Percentiles rank a stretch among this genome's conserved stretches.
Evolutionary conservation across 37 sponge, comb jelly and placozoan species (phyloP).

Genomic region (Beroe ovata): DNA sequence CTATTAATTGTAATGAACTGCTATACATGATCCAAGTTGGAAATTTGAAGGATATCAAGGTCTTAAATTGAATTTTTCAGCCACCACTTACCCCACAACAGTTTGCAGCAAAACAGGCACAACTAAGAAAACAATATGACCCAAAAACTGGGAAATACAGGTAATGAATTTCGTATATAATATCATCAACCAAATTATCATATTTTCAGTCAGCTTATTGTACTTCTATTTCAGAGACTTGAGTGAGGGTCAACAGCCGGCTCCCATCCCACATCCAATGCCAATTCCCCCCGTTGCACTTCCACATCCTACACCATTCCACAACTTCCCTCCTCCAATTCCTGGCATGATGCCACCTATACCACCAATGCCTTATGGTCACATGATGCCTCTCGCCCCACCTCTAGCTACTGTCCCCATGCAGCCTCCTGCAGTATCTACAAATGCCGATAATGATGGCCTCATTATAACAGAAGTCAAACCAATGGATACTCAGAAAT

Average conservation of each 20-base stretch:
- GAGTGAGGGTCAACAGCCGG: neutral
- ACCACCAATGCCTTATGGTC: constrained; percentile 5
- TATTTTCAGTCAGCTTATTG: no score
- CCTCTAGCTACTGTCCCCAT: neutral
- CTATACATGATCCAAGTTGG: no score
- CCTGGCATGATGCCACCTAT: constrained; percentile 59
- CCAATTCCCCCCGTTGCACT: neutral
- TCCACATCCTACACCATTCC: neutral
- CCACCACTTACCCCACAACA: constrained; percentile 37
- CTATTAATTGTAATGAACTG: no score
- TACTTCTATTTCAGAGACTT: neutral
- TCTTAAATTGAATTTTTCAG: no score
- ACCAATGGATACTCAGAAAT: neutral
- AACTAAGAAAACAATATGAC: constrained; percentile 9
- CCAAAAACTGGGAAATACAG: constrained; percentile 55
- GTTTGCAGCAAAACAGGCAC: neutral
- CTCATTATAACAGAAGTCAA: neutral
- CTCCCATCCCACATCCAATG: neutral
- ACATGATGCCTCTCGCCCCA: neutral
- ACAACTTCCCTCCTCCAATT: neutral
- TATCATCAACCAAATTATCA: no score
- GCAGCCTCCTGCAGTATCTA: neutral
- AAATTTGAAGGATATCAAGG: no score
- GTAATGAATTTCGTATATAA: neutral
- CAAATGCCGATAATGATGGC: neutral